Base-by-base conservation (phyloP, 2,888 invertebrate genomes). In the Masnerella sp. region DNA sequence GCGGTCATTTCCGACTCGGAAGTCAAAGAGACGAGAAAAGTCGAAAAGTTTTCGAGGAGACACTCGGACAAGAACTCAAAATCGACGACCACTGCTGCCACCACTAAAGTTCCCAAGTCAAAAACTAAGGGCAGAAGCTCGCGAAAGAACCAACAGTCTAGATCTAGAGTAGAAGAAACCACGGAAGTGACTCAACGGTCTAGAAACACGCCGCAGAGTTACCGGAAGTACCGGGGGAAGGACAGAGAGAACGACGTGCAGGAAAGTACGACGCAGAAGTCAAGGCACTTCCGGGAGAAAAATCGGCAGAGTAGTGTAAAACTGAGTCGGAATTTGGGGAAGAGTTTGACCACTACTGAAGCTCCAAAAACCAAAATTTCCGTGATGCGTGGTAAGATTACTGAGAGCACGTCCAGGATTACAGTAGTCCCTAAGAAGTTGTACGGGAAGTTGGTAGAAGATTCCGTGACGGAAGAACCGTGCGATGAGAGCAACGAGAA, bases 11-110 rank as follows among this genome's bases (percentile, higher is more conserved):
- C 65, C 1, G 32, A 51, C 11, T 38, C 77, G 8, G 72, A 74
- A 8, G 65, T 65, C 4, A 74, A 68, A 18, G 78, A 78, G 32
- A 76, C 75, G 32, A 75, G 68, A 45, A 76, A 72, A 42, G 18
- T 79, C 12, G 68, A 62, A 34, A 78, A 76, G 43, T 52, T 75
- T n/a, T 71, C 77, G 0, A 30, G 69, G 62, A 47, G 58, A 14
- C 51, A 69, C 18, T 18, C 64, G 0, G 51, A 18, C 4, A 72
- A 68, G 17, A 2, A 18, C 5, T 5, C 22, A 11, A 45, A 28
- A 45, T 0, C 14, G 14, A 15, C 34, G 34, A 11, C 36, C 5
- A n/a, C 30, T 0, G 54, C 47, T 2, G n/a, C 58, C 0, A 59
- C 54, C 5, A 56, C 51, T 7, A 51, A 54, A 47, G 28, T 1